Base-by-base conservation (phyloP, 2,888 invertebrate genomes). In the Drosophila phalerata region DNA sequence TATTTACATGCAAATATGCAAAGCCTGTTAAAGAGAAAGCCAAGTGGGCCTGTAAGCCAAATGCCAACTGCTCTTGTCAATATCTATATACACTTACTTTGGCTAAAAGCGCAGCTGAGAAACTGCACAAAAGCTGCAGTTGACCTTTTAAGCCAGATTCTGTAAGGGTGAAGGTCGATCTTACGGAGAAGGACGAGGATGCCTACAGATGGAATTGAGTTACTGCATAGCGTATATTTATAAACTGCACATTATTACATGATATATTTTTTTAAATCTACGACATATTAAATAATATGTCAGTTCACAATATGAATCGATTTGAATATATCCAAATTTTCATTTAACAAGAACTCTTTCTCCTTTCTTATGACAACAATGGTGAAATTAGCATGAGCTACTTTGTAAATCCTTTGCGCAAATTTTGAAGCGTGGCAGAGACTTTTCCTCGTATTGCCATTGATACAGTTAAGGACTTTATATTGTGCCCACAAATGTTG, bases 321-420 rank as follows among this genome's bases (percentile, higher is more conserved):
- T 38, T 15, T 8, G 30, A 2, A 28, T 53, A 19, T 30, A 43
- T 22, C 5, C 5, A n/a, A 53, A 22, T 19, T 32, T 38, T 25
- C 3, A 34, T 19, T 49, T 19, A 19, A 11, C 5, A 17, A 17
- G 48, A 30, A 47, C 25, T 28, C n/a, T 48, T 17, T 9, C 5
- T 10, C 32, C 30, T 13, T 32, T 32, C 19, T 19, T 25, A 42
- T 11, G 37, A 42, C 61, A 81, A 87, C 71, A 85, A 82, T 71
- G 69, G 62, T 60, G 47, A 88, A 84, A 88, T 89, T 87, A 89
- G 83, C 82, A 72, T 71, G 70, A 89, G 82, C 71, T 89, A 74
- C 82, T 87, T 89, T 86, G 81, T 70, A 78, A 77, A 87, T 86
- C 64, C 82, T 68, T 87, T 73, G 79, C 66, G 79, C 75, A 89